Conservation (phyloP, 1,140 invertebrate species). For the Euura saliciscinereae region DNA sequence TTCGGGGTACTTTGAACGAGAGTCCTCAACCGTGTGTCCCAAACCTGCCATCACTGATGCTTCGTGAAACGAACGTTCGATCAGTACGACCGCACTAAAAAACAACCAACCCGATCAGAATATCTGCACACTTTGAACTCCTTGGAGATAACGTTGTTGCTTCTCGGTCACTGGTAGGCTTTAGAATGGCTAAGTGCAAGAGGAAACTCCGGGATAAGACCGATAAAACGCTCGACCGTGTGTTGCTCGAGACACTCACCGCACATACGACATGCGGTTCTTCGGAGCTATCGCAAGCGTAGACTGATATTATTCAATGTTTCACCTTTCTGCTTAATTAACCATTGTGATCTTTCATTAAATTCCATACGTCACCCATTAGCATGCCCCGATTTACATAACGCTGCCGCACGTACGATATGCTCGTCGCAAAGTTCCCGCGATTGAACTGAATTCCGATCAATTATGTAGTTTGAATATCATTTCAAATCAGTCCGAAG, state of each 20-base stretch:
- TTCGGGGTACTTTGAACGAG: constrained; percentile 36
- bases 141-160: no score
- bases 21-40: constrained; percentile 41
- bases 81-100: no score
- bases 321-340: not conserved
- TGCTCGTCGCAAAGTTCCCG: no score
- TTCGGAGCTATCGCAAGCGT: not conserved
- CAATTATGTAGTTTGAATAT: no score
- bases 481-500: no score
- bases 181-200: not conserved
- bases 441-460: no score
- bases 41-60: constrained; percentile 37
- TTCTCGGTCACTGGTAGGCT: not conserved
- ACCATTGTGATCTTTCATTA: not conserved
- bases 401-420: not conserved
- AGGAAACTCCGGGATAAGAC: not conserved
- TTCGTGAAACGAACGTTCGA: no score
- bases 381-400: not conserved
- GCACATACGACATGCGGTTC: not conserved
- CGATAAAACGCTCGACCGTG: not conserved
- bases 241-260: not conserved
- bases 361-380: not conserved
- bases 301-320: not conserved
- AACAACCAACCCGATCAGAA: no score
- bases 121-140: no score